A percentile compares a stretch with the other conserved stretches of the same genome.
Evolutionary conservation across 2,797 vertebrate genomes (phyloP).

Genomic region (Apogon hyalosoma): DNA sequence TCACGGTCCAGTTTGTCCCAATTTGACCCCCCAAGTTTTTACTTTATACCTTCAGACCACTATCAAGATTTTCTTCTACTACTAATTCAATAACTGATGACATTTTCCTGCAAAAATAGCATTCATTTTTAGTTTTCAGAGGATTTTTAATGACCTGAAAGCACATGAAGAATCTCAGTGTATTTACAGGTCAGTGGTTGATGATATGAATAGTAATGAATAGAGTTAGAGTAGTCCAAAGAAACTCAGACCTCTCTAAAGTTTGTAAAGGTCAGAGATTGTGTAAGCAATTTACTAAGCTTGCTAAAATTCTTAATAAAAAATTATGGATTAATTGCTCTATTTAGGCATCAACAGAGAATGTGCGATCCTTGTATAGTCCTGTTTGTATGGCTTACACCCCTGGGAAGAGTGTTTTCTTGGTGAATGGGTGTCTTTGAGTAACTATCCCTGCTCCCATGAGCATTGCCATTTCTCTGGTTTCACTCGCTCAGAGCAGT

Average conservation of each 20-base stretch:
- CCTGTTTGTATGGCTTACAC: slow-evolving; percentile 34
- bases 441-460: slow-evolving; percentile 55
- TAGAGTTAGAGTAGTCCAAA: not conserved
- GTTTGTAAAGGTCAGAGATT: slow-evolving; percentile 5
- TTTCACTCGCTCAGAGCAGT: slow-evolving; percentile 68
- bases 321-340: slow-evolving; percentile 34
- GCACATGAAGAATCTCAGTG: not conserved
- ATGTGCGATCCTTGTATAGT: slow-evolving; percentile 42
- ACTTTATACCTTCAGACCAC: not conserved
- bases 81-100: not conserved
- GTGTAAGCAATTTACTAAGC: slow-evolving; percentile 11
- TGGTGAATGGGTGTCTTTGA: slow-evolving; percentile 71
- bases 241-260: not conserved
- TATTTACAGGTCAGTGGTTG: not conserved
- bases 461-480: slow-evolving; percentile 75
- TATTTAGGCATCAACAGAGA: slow-evolving; percentile 35
- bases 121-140: slow-evolving; percentile 1
- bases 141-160: not conserved
- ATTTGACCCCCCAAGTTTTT: slow-evolving; percentile 10
- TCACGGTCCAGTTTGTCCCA: not conserved
- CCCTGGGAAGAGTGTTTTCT: slow-evolving; percentile 50
- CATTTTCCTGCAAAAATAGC: not conserved
- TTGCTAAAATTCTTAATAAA: slow-evolving; percentile 15
- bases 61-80: not conserved
- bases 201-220: too few species aligned